Evolutionary conservation across 2,888 invertebrate species (phyloP), one percentile per base, ranked within the genome.

Genomic region (Drosophila neotestacea): DNA sequence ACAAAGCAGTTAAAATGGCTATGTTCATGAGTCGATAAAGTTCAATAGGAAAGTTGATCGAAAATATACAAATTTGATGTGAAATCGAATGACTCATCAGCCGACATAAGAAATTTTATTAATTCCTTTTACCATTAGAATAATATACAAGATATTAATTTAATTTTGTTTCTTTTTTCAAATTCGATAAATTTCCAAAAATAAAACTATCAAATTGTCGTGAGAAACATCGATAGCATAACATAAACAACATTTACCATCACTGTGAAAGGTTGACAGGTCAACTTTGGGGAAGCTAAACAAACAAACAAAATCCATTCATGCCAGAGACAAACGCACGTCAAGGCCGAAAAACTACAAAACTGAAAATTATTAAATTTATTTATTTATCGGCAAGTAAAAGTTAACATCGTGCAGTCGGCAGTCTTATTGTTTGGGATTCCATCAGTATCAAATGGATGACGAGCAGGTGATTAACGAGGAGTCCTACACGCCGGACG

Each of bases 221-320:
- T 9, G 34, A 4, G 4, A 5, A 27, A 44, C 27, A 44, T 44
- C 44, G 44, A 44, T 11, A 27, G 28, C 3, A 11, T 6, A 3
- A 27, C 22, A 27, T 44, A 4, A 27, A 27, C 6, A 11, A 13
- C 11, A 32, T 48, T 70, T 38, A 27, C 47, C 42, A 71, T 44
- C 70, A 70, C 71, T 64, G 16, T 9, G 7, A 9, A 6, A 38
- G 42, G 16, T 48, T 67, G 70, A 63, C 70, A 63, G 56, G 22
- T 36, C 36, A 39, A 34, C 27, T 22, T n/a, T 50, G 39, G 46
- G 54, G 54, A 42, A 4, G 27, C 10, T 41, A 30, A 32, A 16
- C 16, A 16, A 16, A 16, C 16, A 16, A 56, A 32, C 36, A 63
- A 47, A 11, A 51, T 36, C 59, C 54, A 46, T 46, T 58, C n/a